Base-by-base conservation (phyloP, 35 echinoderm and acorn worm species). In the Nesometra sesokonis region DNA sequence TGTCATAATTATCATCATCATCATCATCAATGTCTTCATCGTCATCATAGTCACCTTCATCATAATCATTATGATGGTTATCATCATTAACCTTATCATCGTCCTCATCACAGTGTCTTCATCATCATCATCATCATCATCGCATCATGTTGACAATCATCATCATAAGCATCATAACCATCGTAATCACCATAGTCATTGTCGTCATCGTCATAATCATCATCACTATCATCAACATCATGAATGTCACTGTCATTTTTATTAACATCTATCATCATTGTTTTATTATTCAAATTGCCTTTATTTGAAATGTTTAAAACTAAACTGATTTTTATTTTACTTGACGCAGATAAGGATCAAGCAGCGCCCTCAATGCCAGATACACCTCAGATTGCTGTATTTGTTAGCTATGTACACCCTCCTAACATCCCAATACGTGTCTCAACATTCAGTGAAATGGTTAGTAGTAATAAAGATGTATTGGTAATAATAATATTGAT, bases 401-500 rank as follows among this genome's bases (percentile, higher is more conserved):
- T 94, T 90, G 96, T 94, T 32, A 99, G 96, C 40, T 99, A 94
- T 52, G 78, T 90, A 0, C 92, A 99, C 67, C 96, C 96, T 19
- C 96, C 96, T 13, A 94, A 94, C 38, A 84, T 99, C 3, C 96
- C 96, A 33, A 77, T 99, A 39, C 90, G 96, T 77, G 91, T 99
- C 39, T 99, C 96, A 27, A 88, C 94, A 33, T 82, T 99, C 3
- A 93, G 96, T 85, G 96, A 99, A 84, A 99, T 99, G 96, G 96
- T 99, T 37, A 80, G 93, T 91, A 34, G 5, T 27, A 46, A 43
- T n/a, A n/a, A n/a, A n/a, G n/a, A n/a, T n/a, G n/a, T n/a, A n/a
- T n/a, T n/a, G n/a, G n/a, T n/a, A n/a, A n/a, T n/a, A n/a, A n/a
- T n/a, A n/a, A n/a, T n/a, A n/a, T n/a, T n/a, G n/a, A n/a, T n/a